Conservation (phyloP, 2,888 invertebrate species). For the Lasioglossum zephyrum region DNA sequence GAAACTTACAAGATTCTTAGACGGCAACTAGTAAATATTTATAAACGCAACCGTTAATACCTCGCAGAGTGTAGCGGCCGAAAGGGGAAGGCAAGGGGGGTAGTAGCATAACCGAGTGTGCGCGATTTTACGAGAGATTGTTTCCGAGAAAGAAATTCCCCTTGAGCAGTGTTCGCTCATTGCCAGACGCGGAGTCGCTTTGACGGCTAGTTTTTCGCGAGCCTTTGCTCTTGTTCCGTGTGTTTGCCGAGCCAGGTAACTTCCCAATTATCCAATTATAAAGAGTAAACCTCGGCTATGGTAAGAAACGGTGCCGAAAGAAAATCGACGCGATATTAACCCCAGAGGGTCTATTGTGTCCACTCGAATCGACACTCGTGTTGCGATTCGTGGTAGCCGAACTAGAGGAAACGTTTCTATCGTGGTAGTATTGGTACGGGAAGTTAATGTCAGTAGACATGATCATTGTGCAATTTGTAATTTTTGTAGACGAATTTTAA, state of each 20-base stretch:
- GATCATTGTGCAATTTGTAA: no score
- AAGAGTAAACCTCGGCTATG: neutral
- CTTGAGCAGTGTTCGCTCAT: neutral
- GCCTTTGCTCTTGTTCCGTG: neutral
- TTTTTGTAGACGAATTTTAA: no score
- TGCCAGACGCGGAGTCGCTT: neutral
- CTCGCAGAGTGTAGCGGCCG: neutral
- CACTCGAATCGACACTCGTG: no score
- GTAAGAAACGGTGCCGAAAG: neutral
- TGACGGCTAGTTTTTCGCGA: neutral
- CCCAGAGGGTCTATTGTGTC: no score
- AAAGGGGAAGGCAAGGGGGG: neutral
- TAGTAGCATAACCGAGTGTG: neutral
- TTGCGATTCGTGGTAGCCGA: no score
- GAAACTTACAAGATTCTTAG: neutral
- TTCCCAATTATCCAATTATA: neutral
- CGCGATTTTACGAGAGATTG: conserved; percentile 9
- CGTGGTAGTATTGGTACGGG: no score
- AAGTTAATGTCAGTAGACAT: no score
- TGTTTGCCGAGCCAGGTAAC: neutral
- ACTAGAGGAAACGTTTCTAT: no score
- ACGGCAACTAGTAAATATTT: neutral
- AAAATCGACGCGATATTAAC: conserved; percentile 1
- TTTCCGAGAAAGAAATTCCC: neutral
- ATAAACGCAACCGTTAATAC: neutral